Conservation (phyloP, 2,113 vertebrate species). For the Edolisoma coerulescens region DNA sequence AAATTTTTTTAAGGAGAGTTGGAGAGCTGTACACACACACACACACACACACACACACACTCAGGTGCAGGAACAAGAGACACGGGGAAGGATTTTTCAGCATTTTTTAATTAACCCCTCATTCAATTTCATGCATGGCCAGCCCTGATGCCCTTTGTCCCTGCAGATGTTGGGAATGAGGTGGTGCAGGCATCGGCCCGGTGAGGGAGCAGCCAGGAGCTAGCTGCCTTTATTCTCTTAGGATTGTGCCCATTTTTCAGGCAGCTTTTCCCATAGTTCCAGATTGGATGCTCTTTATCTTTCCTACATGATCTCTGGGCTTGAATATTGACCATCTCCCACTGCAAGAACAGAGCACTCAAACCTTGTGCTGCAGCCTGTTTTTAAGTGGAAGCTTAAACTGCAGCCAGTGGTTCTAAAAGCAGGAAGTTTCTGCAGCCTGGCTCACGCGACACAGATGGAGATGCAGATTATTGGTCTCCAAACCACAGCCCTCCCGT, state of each 20-base stretch:
- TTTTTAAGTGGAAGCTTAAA: neutral
- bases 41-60: neutral
- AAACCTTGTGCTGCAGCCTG: neutral
- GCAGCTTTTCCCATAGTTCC: neutral
- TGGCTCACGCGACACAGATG: rapidly evolving
- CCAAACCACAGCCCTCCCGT: neutral
- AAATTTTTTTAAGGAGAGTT: neutral
- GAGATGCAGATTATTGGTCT: neutral
- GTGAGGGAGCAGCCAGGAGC: neutral
- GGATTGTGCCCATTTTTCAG: neutral
- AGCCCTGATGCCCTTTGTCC: neutral
- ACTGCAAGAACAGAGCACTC: neutral
- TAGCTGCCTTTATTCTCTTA: neutral
- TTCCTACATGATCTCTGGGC: neutral
- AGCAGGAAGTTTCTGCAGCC: neutral
- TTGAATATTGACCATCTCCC: neutral
- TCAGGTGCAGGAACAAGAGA: neutral
- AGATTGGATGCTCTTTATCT: neutral
- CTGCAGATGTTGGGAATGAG: neutral
- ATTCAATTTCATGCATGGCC: neutral
- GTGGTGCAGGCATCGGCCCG: neutral
- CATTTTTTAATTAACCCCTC: neutral
- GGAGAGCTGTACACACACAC: neutral
- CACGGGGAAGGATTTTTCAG: neutral
- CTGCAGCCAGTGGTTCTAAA: neutral